Percentiles rank a stretch among this genome's conserved stretches.
Evolutionary conservation across 1,140 invertebrate species (phyloP).

Genomic region (Megathymus violae): DNA sequence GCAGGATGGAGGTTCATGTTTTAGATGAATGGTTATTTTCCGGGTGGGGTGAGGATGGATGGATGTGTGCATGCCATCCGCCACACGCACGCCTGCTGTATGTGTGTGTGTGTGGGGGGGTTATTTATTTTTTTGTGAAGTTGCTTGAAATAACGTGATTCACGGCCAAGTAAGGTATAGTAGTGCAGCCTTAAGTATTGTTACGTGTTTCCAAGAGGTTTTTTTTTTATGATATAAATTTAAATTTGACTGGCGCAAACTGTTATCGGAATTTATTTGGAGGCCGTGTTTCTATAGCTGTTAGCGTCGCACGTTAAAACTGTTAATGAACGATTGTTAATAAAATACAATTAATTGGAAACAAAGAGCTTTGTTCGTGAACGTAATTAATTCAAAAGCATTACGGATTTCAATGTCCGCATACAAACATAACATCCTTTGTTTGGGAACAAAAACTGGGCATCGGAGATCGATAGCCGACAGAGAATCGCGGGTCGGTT

Average conservation of each 20-base stretch:
- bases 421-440: slow-evolving; percentile 6
- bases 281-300: slow-evolving; percentile 12
- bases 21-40: too few relatives aligned
- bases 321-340: slow-evolving; percentile 14
- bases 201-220: too few relatives aligned
- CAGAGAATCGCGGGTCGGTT: slow-evolving; percentile 33
- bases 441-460: slow-evolving; percentile 27
- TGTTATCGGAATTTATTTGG: slow-evolving; percentile 2
- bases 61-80: too few relatives aligned
- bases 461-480: slow-evolving; percentile 20
- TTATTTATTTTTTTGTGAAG: too few relatives aligned
- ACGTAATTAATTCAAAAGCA: slow-evolving; percentile 28
- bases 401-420: slow-evolving; percentile 27
- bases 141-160: too few relatives aligned
- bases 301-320: slow-evolving; percentile 4
- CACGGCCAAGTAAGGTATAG: too few relatives aligned
- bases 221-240: too few relatives aligned
- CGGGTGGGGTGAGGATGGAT: too few relatives aligned
- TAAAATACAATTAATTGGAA: slow-evolving; percentile 26
- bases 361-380: slow-evolving; percentile 28
- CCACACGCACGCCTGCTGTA: too few relatives aligned
- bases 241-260: slow-evolving; percentile 9
- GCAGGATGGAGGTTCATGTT: too few relatives aligned
- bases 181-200: too few relatives aligned
- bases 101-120: too few relatives aligned